phyloP scores from a whole-genome alignment of 2,113 vertebrate species.

The Chaetodon trifascialis region DNA sequence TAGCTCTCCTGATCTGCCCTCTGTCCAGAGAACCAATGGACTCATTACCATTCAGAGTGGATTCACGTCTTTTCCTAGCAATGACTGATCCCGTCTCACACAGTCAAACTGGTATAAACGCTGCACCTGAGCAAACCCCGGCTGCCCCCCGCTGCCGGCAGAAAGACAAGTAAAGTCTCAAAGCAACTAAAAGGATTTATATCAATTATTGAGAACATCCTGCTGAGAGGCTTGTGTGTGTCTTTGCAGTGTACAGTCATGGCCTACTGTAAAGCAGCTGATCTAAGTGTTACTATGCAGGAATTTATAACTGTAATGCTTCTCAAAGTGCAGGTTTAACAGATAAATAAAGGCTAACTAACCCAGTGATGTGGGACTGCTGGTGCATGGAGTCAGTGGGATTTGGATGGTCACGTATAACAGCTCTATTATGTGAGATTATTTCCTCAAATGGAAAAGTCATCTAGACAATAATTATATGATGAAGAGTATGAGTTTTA shows the following conservation, averaged over 20 bases:
- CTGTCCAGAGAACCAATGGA: background rate
- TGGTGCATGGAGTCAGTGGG: background rate
- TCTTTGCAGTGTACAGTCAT: background rate
- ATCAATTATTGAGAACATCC: slow-evolving; percentile 22
- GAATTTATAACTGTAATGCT: background rate
- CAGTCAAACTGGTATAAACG: background rate
- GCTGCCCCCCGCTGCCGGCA: slow-evolving; percentile 5
- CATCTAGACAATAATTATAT: background rate
- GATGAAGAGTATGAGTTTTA: background rate
- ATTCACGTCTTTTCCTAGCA: slow-evolving; percentile 9
- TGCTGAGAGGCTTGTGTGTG: slow-evolving; percentile 20
- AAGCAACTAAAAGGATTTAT: slow-evolving; percentile 39
- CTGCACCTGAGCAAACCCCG: slow-evolving; percentile 33
- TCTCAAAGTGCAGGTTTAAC: background rate
- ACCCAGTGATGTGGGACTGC: background rate
- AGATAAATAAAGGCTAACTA: background rate
- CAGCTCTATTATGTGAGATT: background rate
- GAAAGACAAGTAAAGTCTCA: slow-evolving; percentile 13
- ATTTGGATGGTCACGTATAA: background rate
- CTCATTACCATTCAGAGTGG: slow-evolving; percentile 17
- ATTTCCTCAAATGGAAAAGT: background rate
- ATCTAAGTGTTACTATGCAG: slow-evolving; percentile 2
- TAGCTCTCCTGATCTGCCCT: slow-evolving; percentile 2
- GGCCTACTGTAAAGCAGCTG: slow-evolving; percentile 23
- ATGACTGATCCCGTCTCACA: slow-evolving; percentile 4